Percentiles rank a stretch among this genome's conserved stretches.
These are phyloP conservation scores for Lathamus discolor DNA, from an alignment of 2,113 vertebrate species.

Conservation along the genomic window DNA sequence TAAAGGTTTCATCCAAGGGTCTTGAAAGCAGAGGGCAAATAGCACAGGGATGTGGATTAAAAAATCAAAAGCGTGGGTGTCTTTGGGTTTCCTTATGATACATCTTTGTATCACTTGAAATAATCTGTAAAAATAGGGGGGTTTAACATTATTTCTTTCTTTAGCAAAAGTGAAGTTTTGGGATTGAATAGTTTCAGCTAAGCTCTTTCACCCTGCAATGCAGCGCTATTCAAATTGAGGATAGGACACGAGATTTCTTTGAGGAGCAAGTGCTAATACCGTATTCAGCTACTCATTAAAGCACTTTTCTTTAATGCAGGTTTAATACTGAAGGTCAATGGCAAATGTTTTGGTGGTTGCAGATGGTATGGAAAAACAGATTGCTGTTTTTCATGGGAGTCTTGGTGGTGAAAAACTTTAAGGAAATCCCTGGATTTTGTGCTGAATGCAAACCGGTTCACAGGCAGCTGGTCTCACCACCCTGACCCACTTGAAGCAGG, in stretches of 20 bases:
- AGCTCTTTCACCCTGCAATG: neutral
- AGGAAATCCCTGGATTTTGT: neutral
- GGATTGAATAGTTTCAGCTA: neutral
- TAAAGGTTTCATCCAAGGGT: neutral
- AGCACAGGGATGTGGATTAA: neutral
- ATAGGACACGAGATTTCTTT: neutral
- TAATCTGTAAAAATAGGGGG: neutral
- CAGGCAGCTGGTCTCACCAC: neutral
- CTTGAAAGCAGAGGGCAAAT: neutral
- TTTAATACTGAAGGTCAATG: neutral
- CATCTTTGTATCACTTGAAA: fast-evolving
- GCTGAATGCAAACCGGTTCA: neutral
- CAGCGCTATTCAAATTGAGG: neutral
- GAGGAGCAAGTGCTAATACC: neutral
- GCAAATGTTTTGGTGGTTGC: neutral
- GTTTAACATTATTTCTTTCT: neutral
- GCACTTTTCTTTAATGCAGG: neutral
- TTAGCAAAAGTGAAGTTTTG: neutral
- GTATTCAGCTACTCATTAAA: neutral
- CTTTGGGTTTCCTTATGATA: neutral
- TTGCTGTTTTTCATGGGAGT: neutral
- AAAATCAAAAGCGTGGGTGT: fast-evolving
- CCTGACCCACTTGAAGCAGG: fast-evolving
- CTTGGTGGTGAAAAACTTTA: neutral
- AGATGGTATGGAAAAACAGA: neutral